Evolutionary conservation across 1,140 invertebrate species (phyloP).

Genomic region (Drosophila setifemur): DNA sequence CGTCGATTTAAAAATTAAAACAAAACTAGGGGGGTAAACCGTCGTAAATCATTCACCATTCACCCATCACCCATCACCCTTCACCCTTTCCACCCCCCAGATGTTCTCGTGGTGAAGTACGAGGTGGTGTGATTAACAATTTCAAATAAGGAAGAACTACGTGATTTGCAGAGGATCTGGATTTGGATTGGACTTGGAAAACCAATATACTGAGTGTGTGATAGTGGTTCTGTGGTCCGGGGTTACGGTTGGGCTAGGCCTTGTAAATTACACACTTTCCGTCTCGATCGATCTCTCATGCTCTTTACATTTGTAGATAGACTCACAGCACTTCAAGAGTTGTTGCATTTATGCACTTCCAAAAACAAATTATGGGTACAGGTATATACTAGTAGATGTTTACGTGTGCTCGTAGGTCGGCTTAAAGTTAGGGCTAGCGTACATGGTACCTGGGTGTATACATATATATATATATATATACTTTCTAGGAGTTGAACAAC

Average conservation of each 20-base stretch:
- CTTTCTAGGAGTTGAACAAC: conserved; percentile 29
- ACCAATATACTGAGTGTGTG: conserved; percentile 15
- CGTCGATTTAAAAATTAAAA: conserved; percentile 63
- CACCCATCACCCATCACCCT: neutral
- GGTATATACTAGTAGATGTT: conserved; percentile 26
- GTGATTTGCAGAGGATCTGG: conserved; percentile 45
- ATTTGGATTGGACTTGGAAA: conserved; percentile 20
- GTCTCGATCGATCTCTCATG: conserved; percentile 15
- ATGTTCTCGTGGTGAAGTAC: neutral
- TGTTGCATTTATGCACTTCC: conserved; percentile 49
- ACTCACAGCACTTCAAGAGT: conserved; percentile 78
- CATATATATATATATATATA: conserved; percentile 21
- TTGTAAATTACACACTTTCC: conserved; percentile 49
- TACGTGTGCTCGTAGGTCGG: conserved; percentile 24
- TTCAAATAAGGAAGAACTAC: conserved; percentile 73
- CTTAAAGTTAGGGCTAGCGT: conserved; percentile 45
- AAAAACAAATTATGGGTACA: conserved; percentile 44
- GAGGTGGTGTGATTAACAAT: conserved; percentile 33
- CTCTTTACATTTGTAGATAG: conserved; percentile 48
- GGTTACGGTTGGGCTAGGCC: conserved; percentile 44
- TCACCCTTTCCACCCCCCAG: neutral
- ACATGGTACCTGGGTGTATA: conserved; percentile 27
- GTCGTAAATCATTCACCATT: neutral
- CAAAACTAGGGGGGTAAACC: conserved; percentile 35
- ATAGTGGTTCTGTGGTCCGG: neutral